phyloP scores from a whole-genome alignment of 2,888 invertebrate species.

The Archips xylosteana region DNA sequence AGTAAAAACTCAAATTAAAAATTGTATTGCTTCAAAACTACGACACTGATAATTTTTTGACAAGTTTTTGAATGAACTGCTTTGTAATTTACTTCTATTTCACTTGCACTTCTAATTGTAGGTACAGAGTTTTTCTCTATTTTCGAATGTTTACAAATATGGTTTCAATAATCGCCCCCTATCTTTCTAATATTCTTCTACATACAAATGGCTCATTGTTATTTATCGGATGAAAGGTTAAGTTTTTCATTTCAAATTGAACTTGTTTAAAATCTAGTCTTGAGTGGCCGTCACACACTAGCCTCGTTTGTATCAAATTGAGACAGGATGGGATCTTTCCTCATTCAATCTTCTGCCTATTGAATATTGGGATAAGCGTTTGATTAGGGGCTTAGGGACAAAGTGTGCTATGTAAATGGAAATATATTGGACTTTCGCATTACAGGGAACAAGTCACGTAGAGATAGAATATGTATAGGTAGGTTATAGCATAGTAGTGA shows the following conservation, averaged over 20 bases:
- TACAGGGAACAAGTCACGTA: background rate
- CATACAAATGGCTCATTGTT: background rate
- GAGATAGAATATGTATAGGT: too few species aligned
- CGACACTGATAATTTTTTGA: too few species aligned
- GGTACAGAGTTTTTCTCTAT: too few species aligned
- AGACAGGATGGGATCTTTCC: constrained; percentile 37
- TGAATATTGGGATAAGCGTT: constrained; percentile 29
- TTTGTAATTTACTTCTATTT: too few species aligned
- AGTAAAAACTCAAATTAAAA: too few species aligned
- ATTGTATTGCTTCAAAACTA: too few species aligned
- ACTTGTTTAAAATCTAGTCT: constrained; percentile 1
- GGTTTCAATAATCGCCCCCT: too few species aligned
- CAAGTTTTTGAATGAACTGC: too few species aligned
- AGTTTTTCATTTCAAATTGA: constrained; percentile 29
- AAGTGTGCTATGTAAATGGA: background rate
- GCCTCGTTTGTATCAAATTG: constrained; percentile 6
- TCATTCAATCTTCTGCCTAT: constrained; percentile 42
- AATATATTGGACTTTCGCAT: background rate
- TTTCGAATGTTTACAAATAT: too few species aligned
- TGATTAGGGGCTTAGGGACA: constrained; percentile 28
- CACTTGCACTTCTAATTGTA: too few species aligned
- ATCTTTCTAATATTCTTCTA: too few species aligned
- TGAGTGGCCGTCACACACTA: constrained; percentile 1
- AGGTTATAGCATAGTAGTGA: too few species aligned
- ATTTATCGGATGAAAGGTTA: background rate